phyloP scores from a whole-genome alignment of 2,113 vertebrate genomes.

The Brachypteracias leptosomus region DNA sequence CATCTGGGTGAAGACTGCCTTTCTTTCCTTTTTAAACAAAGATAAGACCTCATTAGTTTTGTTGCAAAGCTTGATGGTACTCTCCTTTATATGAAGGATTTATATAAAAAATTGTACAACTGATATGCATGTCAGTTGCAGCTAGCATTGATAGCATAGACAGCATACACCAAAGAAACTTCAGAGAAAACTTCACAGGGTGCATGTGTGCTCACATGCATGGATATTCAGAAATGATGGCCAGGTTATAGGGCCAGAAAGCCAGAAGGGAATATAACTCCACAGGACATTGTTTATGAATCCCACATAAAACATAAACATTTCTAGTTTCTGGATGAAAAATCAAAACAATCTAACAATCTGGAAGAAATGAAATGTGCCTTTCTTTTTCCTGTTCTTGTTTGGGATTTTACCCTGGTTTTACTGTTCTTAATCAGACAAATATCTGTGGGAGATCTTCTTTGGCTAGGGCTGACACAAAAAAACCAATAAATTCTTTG shows the following conservation, averaged over 20 bases:
- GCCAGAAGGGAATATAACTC: not conserved
- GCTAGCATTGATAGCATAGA: not conserved
- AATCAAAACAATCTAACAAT: not conserved
- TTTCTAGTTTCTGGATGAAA: not conserved
- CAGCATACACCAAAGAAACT: not conserved
- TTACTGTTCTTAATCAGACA: not conserved
- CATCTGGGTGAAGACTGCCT: not conserved
- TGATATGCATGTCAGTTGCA: not conserved
- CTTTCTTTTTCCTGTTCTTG: not conserved
- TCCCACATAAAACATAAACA: not conserved
- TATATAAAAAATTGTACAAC: not conserved
- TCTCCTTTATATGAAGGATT: not conserved
- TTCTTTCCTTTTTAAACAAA: not conserved
- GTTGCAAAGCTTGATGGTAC: not conserved
- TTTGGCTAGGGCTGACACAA: not conserved
- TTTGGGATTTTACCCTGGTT: not conserved
- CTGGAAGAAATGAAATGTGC: not conserved
- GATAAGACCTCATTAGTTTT: not conserved
- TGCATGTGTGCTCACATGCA: accelerated
- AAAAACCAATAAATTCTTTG: not conserved
- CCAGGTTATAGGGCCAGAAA: not conserved
- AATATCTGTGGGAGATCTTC: not conserved
- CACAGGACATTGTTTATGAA: not conserved
- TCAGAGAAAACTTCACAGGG: not conserved
- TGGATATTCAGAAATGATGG: not conserved